A percentile compares a stretch with the other conserved stretches of the same genome.
Conservation (phyloP, 1,140 invertebrate species). For the Ditylenchus dipsaci region DNA sequence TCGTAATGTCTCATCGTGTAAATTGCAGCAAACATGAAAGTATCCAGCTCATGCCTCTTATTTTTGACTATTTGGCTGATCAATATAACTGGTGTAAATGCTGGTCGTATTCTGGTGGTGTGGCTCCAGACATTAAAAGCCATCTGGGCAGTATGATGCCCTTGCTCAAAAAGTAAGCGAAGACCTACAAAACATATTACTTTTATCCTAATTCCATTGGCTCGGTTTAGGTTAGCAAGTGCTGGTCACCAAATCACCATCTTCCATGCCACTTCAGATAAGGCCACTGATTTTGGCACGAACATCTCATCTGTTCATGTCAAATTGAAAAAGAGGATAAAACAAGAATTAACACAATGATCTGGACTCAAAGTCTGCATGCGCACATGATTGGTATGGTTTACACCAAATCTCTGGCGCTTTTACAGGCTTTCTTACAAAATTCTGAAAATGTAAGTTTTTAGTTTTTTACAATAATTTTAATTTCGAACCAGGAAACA, state of each 20-base stretch:
- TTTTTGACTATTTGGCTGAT: too few species aligned
- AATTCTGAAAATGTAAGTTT: background rate
- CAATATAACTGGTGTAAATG: background rate
- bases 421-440: background rate
- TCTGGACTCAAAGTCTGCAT: background rate
- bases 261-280: background rate
- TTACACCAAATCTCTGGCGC: background rate
- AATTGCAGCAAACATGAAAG: too few species aligned
- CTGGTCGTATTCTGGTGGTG: background rate
- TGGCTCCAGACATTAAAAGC: background rate
- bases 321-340: background rate
- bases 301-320: background rate
- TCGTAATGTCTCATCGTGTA: too few species aligned
- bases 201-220: too few species aligned
- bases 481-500: too few species aligned
- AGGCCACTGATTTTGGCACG: background rate
- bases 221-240: background rate
- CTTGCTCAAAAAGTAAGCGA: background rate
- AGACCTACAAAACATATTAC: too few species aligned
- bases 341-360: background rate
- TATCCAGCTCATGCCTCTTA: too few species aligned
- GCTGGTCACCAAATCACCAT: background rate
- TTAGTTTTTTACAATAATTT: too few species aligned
- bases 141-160: background rate
- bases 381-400: background rate